These are phyloP conservation scores for Ctenodactylus gundi DNA, from an alignment of 2,113 vertebrate species.

Conservation along the genomic window DNA sequence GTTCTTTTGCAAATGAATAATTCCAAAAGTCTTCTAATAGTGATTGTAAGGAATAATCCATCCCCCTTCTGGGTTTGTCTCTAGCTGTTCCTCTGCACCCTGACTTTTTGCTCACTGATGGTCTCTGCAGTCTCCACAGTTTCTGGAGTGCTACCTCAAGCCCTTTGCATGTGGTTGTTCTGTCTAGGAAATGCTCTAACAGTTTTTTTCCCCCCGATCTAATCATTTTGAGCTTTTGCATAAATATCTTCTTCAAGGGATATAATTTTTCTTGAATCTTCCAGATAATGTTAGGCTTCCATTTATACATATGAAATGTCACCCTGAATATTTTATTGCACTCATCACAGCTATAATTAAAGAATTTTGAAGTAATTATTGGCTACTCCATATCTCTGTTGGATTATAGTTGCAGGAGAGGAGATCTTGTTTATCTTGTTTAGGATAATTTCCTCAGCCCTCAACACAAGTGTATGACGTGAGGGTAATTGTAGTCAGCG, in stretches of 20 bases:
- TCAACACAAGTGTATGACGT: background rate
- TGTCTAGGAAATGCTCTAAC: background rate
- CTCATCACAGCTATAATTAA: constrained; percentile 39
- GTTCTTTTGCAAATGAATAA: background rate
- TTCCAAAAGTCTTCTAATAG: background rate
- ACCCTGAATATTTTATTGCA: constrained; percentile 33
- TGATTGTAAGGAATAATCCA: background rate
- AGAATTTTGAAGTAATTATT: constrained; percentile 10
- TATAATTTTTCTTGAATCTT: background rate
- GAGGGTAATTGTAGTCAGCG: constrained; percentile 5
- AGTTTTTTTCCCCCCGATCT: background rate
- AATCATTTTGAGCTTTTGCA: constrained; percentile 2
- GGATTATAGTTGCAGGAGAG: background rate
- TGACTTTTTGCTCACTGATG: background rate
- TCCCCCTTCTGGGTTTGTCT: background rate
- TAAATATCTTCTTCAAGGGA: constrained; percentile 11
- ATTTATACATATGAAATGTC: background rate
- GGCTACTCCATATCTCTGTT: constrained; percentile 13
- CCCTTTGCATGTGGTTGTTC: background rate
- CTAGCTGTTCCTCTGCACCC: background rate
- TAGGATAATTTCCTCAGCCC: background rate
- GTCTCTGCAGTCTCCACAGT: background rate
- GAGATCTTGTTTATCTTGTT: constrained; percentile 22
- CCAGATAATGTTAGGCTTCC: background rate
- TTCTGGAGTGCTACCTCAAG: background rate